These are phyloP conservation scores for Steinernema hermaphroditum DNA, from an alignment of 2,888 invertebrate genomes.

Conservation along the genomic window DNA sequence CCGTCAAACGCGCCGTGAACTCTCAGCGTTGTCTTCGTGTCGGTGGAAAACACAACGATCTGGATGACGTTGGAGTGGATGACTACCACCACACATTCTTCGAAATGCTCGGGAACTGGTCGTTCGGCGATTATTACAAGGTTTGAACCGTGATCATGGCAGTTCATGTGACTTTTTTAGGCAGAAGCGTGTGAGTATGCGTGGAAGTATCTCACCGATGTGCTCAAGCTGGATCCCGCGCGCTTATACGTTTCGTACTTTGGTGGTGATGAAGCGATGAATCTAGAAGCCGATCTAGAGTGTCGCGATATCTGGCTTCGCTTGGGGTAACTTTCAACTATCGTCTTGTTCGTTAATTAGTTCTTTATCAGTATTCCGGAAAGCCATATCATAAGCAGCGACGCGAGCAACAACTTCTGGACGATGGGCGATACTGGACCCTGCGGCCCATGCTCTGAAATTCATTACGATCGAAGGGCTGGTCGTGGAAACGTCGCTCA, in stretches of 20 bases:
- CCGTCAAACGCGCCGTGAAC: conserved; percentile 81
- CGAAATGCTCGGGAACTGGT: conserved; percentile 99
- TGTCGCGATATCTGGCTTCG: conserved; percentile 72
- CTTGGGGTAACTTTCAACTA: conserved; percentile 7
- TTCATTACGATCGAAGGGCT: conserved; percentile 83
- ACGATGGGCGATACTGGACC: conserved; percentile 99
- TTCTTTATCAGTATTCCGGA: conserved; percentile 73
- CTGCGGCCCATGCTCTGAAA: conserved; percentile 97
- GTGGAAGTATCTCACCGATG: conserved; percentile 88
- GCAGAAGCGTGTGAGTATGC: conserved; percentile 94
- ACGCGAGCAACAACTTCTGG: conserved; percentile 99
- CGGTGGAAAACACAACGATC: conserved; percentile 93
- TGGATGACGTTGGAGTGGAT: conserved; percentile 99
- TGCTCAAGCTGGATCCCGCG: conserved; percentile 77
- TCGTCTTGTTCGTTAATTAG: background rate
- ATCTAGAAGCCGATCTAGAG: conserved; percentile 86
- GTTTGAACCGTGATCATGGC: background rate
- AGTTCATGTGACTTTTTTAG: conserved; percentile 66
- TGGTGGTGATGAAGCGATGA: conserved; percentile 78
- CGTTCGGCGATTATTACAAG: conserved; percentile 98
- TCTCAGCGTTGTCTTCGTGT: conserved; percentile 98
- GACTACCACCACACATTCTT: conserved; percentile 99
- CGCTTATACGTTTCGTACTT: conserved; percentile 97
- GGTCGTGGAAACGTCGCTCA: conserved; percentile 78
- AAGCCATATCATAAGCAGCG: conserved; percentile 75